Base-by-base conservation (phyloP, 2,888 invertebrate genomes). In the Cataglyphis cursor region DNA sequence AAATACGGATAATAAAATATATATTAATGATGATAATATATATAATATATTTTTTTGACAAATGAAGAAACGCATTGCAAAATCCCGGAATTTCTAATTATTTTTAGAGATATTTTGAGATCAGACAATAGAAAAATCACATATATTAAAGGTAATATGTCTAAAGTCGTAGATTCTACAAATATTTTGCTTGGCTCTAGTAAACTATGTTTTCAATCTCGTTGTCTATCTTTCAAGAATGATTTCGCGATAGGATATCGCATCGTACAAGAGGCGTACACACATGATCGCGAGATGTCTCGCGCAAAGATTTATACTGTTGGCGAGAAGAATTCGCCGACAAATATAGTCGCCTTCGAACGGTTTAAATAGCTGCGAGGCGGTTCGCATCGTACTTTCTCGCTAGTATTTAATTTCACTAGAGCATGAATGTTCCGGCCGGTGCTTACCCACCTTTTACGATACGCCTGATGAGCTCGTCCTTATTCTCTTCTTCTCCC, bases 391-490 rank as follows among this genome's bases (percentile, higher is more conserved):
- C 35, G 84, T 82, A 82, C 87, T 64, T 74, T 75, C 81, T 64
- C 70, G 86, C 85, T 89, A 88, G 92, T 93, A 93, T 92, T 93
- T 93, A 92, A 93, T 90, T 92, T 91, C 92, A 92, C 90, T 91
- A 91, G 92, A 92, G 92, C 93, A 90, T 92, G 91, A 90, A 92
- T 89, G 92, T 93, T 93, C 92, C 92, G 92, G 88, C 86, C 86
- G 87, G 88, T 91, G 92, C 89, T 90, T 90, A 88, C 90, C 90
- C 89, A 89, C 87, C 90, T 88, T 88, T 89, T 85, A 89, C 90
- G 92, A 91, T 90, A 92, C 90, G 92, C 92, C 90, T 88, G 82
- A 88, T 76, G 86, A 90, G 85, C 82, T 68, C 78, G 81, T 72
- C 78, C 73, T 81, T 80, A 48, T 59, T 38, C 72, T 59, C 80